phyloP scores from a whole-genome alignment of 2,888 invertebrate genomes.

The Platycheirus rosarum region DNA sequence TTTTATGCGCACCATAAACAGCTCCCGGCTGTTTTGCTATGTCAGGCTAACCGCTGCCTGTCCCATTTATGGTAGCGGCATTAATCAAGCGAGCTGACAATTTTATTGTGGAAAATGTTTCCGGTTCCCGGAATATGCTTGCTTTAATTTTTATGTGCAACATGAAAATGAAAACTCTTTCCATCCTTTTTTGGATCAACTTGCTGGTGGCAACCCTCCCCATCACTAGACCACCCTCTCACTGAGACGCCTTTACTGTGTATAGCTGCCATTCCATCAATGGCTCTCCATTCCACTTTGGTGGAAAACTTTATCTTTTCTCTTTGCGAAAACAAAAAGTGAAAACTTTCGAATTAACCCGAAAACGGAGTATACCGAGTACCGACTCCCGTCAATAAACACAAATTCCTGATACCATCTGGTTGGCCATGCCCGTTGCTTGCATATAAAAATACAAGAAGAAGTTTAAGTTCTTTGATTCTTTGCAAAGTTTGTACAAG shows the following conservation, averaged over 20 bases:
- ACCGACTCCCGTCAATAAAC: conserved; percentile 62
- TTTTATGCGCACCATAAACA: conserved; percentile 56
- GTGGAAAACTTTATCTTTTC: conserved; percentile 66
- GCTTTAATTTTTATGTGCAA: conserved; percentile 39
- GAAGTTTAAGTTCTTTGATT: conserved; percentile 46
- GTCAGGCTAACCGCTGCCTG: conserved; percentile 50
- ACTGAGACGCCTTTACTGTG: neutral
- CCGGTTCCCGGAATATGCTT: conserved; percentile 41
- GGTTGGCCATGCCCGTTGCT: neutral
- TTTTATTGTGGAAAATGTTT: conserved; percentile 66
- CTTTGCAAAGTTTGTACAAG: conserved; percentile 59
- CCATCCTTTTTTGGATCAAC: neutral
- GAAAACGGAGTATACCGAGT: conserved; percentile 50
- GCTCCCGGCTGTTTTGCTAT: conserved; percentile 23
- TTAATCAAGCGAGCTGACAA: conserved; percentile 70
- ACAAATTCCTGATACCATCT: conserved; percentile 68
- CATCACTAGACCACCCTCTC: neutral
- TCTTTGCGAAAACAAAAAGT: conserved; percentile 38
- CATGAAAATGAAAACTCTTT: conserved; percentile 16
- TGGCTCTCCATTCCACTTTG: conserved; percentile 44
- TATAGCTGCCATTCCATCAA: conserved; percentile 54
- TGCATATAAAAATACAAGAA: conserved; percentile 30
- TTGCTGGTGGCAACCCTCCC: neutral
- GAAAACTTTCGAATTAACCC: conserved; percentile 67
- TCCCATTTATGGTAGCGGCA: conserved; percentile 57